Conservation (phyloP, 2,888 invertebrate genomes). For the Parelbella ahira region DNA sequence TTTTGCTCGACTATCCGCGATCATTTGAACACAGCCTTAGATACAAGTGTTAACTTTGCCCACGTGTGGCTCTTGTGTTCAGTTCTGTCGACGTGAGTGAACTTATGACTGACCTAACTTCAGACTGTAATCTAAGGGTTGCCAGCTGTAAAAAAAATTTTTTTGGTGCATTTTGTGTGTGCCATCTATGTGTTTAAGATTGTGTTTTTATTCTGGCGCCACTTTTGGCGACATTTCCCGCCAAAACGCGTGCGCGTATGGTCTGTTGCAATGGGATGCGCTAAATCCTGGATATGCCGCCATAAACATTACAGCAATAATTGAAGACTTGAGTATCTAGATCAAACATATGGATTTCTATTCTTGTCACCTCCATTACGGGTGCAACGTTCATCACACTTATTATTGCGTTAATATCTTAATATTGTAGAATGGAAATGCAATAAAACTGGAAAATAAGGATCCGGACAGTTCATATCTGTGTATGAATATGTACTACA, state of each 20-base stretch:
- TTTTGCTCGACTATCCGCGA: no score
- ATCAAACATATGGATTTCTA: no score
- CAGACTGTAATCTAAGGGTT: neutral
- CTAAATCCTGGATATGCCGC: no score
- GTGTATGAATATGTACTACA: no score
- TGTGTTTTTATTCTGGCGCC: slow-evolving; percentile 2
- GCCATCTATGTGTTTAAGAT: slow-evolving; percentile 15
- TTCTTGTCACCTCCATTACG: neutral
- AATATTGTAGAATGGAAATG: no score
- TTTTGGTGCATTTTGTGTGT: slow-evolving; percentile 17
- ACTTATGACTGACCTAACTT: slow-evolving; percentile 3
- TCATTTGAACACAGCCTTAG: no score
- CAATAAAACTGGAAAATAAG: no score
- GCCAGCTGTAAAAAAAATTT: slow-evolving; percentile 2
- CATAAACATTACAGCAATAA: slow-evolving; percentile 21
- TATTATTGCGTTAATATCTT: no score
- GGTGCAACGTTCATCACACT: slow-evolving; percentile 1
- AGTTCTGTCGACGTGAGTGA: slow-evolving; percentile 30
- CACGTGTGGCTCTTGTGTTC: slow-evolving; percentile 20
- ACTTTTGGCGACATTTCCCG: slow-evolving; percentile 3
- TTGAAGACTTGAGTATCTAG: slow-evolving; percentile 18
- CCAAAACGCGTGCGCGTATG: no score
- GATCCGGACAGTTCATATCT: no score
- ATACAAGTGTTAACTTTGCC: slow-evolving; percentile 5
- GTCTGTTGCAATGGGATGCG: no score